Evolutionary conservation across 2,888 invertebrate species (phyloP), one percentile per base, ranked within the genome.

Genomic region (Yponomeuta plumbellus): DNA sequence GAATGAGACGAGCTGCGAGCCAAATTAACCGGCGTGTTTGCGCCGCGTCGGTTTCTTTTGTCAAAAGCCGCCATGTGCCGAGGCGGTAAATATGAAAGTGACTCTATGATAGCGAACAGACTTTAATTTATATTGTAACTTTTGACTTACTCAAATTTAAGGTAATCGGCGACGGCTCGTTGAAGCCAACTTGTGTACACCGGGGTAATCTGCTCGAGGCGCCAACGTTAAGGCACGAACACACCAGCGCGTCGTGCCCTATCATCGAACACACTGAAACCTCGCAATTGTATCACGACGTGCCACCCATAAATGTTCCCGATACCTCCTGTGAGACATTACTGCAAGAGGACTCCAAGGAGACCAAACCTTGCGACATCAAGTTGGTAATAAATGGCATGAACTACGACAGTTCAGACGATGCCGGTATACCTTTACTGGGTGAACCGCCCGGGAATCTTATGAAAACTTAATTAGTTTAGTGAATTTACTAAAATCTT

Each of bases 241-340:
- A 84, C 76, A 81, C 94, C 1, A 94, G 94, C 76, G 93, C 94
- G 23, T 95, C 95, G 6, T 95, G 95, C 75, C 95, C 95, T 0
- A 95, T 95, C 78, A 95, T 95, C 67, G 95, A 95, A 76, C 87
- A 86, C 70, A 76, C 83, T 0, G 86, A 84, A 65, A 73, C 75
- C 66, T 58, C 70, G 62, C 66, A 65, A 10, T 62, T 67, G 72
- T 64, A 65, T 67, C 65, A 70, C 69, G 2, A 62, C 71, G 57
- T 65, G n/a, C 66, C 64, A 13, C 4, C 61, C 3, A 20, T 52
- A 2, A 13, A 52, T 17, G 44, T 52, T 17, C 56, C 56, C n/a
- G 40, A 66, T 69, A 70, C 26, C 66, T 68, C 68, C 57, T 68
- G 57, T 8, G 61, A 64, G 13, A 61, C 71, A 22, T 39, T 65